phyloP scores from a whole-genome alignment of 2,797 vertebrate genomes.

The Rachycentron canadum region DNA sequence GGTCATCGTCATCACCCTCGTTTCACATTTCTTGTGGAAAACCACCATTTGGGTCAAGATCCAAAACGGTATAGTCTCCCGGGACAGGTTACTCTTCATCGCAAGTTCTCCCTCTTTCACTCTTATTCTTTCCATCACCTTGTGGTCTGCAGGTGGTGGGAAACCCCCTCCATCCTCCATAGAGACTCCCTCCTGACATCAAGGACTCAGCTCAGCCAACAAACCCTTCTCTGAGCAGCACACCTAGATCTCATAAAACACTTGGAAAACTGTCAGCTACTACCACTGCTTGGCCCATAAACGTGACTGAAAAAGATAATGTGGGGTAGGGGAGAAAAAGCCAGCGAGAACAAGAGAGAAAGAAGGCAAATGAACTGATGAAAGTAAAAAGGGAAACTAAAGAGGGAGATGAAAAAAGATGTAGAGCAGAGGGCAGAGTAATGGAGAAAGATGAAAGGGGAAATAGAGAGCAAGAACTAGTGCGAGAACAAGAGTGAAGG shows the following conservation, averaged over 20 bases:
- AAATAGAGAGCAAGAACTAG: neutral
- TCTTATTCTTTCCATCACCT: constrained; percentile 2
- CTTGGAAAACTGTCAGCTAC: constrained; percentile 54
- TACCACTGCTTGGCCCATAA: constrained; percentile 47
- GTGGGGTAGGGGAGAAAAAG: neutral
- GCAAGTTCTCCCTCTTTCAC: neutral
- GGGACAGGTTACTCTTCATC: constrained; percentile 8
- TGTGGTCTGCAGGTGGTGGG: constrained; percentile 23
- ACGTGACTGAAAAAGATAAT: constrained; percentile 37
- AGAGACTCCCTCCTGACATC: constrained; percentile 30
- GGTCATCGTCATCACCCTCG: neutral
- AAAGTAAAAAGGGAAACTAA: constrained; percentile 8
- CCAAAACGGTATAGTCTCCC: constrained; percentile 4
- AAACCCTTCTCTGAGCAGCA: constrained; percentile 32
- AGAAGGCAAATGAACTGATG: constrained; percentile 16
- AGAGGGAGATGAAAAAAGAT: constrained; percentile 10
- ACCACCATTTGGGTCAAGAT: constrained; percentile 35
- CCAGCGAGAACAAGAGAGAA: neutral
- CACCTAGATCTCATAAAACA: constrained; percentile 51
- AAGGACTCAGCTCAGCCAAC: constrained; percentile 28
- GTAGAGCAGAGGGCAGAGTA: neutral
- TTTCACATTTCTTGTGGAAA: constrained; percentile 25
- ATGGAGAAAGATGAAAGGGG: constrained; percentile 25
- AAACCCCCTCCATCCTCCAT: constrained; percentile 20
- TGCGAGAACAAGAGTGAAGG: neutral